Conservation (phyloP, 2,888 invertebrate genomes). For the Drosophila ezoana region DNA sequence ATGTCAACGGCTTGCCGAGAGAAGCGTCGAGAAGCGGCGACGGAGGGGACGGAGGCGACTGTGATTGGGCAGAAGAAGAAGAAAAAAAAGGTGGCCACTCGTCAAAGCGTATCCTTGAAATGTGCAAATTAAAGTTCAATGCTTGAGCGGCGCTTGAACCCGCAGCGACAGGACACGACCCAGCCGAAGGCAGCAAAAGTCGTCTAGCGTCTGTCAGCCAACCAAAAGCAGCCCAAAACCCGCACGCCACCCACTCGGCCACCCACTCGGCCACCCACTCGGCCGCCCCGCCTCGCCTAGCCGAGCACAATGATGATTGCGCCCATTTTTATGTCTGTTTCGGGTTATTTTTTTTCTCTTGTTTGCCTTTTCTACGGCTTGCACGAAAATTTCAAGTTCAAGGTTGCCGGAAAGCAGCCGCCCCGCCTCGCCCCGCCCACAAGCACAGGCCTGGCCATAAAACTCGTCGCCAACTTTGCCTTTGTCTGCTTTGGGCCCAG, state of each 20-base stretch:
- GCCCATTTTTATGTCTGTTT: conserved; percentile 61
- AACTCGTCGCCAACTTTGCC: conserved; percentile 33
- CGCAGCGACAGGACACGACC: conserved; percentile 50
- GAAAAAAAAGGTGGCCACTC: conserved; percentile 33
- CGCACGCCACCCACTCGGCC: neutral
- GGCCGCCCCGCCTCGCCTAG: neutral
- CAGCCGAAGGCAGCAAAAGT: conserved; percentile 34
- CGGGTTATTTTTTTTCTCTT: neutral
- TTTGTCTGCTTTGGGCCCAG: conserved; percentile 37
- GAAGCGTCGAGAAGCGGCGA: conserved; percentile 6
- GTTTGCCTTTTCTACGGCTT: conserved; percentile 45
- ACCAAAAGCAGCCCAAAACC: neutral
- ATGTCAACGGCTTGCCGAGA: conserved; percentile 71
- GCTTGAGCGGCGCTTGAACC: conserved; percentile 73
- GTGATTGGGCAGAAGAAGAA: conserved; percentile 19
- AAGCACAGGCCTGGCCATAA: conserved; percentile 43
- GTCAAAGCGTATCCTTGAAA: conserved; percentile 69
- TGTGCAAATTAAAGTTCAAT: conserved; percentile 74
- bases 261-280: neutral
- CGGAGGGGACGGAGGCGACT: neutral
- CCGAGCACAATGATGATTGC: conserved; percentile 42
- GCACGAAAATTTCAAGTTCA: conserved; percentile 82
- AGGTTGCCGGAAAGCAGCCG: conserved; percentile 79
- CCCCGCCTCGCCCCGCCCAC: conserved; percentile 10
- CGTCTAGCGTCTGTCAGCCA: conserved; percentile 46